phyloP scores from a whole-genome alignment of 1,140 invertebrate species.

The Marisa cornuarietis region DNA sequence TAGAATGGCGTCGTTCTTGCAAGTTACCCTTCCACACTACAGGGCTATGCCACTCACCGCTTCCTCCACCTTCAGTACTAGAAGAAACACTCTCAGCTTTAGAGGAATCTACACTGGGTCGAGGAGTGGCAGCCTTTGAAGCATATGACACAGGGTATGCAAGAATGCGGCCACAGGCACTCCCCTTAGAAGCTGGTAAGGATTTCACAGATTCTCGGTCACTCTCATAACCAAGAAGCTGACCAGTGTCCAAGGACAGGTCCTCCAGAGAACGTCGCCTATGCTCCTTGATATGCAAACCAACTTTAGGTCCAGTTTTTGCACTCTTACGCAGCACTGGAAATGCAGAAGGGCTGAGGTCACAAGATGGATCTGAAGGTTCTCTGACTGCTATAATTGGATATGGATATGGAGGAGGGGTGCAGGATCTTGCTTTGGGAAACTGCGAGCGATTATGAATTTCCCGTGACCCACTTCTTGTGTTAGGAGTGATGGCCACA shows the following conservation, averaged over 20 bases:
- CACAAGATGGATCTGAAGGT: slow-evolving; percentile 31
- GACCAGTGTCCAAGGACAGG: slow-evolving; percentile 38
- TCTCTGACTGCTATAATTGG: not conserved
- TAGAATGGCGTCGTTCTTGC: slow-evolving; percentile 57
- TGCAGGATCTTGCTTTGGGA: slow-evolving; percentile 29
- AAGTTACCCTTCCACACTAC: slow-evolving; percentile 56
- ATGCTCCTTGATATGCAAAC: slow-evolving; percentile 36
- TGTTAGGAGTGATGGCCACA: not conserved
- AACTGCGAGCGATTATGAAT: not conserved
- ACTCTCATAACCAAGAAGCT: slow-evolving; percentile 47
- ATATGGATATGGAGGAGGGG: slow-evolving; percentile 37
- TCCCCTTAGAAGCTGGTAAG: slow-evolving; percentile 45
- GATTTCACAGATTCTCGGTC: slow-evolving; percentile 60
- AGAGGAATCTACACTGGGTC: slow-evolving; percentile 16
- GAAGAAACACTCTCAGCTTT: slow-evolving; percentile 28
- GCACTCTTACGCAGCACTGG: slow-evolving; percentile 41
- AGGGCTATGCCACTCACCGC: slow-evolving; percentile 29
- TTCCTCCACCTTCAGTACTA: slow-evolving; percentile 19
- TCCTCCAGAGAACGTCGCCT: slow-evolving; percentile 56
- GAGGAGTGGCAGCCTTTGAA: slow-evolving; percentile 46
- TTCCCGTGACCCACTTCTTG: slow-evolving; percentile 14
- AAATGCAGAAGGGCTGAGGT: slow-evolving; percentile 58
- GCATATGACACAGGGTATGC: slow-evolving; percentile 54
- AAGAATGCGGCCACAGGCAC: slow-evolving; percentile 30
- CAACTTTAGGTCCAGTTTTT: slow-evolving; percentile 16